These are phyloP conservation scores for Psophia crepitans DNA, from an alignment of 2,113 vertebrate species.

Conservation along the genomic window DNA sequence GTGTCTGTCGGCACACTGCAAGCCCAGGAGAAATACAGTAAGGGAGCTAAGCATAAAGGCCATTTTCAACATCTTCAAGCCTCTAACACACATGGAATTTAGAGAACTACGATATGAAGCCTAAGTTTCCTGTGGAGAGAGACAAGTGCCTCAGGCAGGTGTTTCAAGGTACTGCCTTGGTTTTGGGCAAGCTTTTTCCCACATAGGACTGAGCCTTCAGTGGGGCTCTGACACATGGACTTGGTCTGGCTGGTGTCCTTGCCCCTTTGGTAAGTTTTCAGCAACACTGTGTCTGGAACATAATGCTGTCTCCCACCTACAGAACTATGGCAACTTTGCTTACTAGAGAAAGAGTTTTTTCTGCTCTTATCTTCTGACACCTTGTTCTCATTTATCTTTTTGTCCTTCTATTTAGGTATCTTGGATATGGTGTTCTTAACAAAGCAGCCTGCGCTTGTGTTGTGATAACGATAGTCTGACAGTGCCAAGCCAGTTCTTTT, in stretches of 20 bases:
- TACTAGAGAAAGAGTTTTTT: background rate
- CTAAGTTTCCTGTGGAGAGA: background rate
- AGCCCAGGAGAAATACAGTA: background rate
- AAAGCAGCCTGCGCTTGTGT: background rate
- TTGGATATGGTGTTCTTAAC: background rate
- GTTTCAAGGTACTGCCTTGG: background rate
- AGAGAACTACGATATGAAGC: background rate
- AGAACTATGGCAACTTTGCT: background rate
- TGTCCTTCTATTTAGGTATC: background rate
- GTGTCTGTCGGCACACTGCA: background rate
- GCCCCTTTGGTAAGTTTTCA: slow-evolving; percentile 28
- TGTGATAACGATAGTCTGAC: background rate
- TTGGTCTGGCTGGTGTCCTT: background rate
- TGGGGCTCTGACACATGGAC: background rate
- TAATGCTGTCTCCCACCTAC: background rate
- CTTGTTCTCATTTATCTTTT: background rate
- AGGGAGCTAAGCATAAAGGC: background rate
- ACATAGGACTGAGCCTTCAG: background rate
- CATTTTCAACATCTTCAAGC: background rate
- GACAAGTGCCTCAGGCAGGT: background rate
- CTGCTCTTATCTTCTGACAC: background rate
- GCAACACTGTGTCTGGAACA: background rate
- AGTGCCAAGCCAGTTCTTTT: background rate
- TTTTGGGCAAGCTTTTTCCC: background rate
- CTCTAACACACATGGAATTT: background rate